phyloP scores from a whole-genome alignment of 2,888 invertebrate species.

The Agonum fuliginosum region DNA sequence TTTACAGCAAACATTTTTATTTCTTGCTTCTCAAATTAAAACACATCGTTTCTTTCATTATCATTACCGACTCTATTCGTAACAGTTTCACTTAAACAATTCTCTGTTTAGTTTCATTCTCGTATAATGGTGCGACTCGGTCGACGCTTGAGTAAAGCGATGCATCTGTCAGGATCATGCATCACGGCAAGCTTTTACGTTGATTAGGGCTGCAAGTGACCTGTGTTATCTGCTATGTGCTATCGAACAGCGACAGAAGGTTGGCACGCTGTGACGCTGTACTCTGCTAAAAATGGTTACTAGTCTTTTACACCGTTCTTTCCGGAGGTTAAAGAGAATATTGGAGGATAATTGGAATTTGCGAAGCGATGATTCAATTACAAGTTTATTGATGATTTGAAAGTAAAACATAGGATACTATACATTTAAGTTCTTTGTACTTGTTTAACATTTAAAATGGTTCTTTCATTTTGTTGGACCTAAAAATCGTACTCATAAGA shows the following conservation, averaged over 20 bases:
- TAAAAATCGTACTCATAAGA: too few relatives aligned
- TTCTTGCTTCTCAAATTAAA: background rate
- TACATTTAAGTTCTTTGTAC: too few relatives aligned
- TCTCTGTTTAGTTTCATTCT: slow-evolving; percentile 1
- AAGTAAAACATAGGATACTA: too few relatives aligned
- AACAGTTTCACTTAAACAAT: slow-evolving; percentile 10
- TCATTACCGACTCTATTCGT: background rate
- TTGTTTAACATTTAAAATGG: too few relatives aligned
- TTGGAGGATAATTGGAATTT: background rate
- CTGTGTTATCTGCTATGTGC: slow-evolving; percentile 15
- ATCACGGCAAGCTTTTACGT: slow-evolving; percentile 45
- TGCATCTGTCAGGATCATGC: slow-evolving; percentile 34
- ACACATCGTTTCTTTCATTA: background rate
- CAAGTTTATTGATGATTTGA: too few relatives aligned
- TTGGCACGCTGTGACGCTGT: too few relatives aligned
- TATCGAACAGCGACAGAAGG: slow-evolving; percentile 5
- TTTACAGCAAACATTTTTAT: background rate
- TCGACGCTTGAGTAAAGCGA: slow-evolving; percentile 1
- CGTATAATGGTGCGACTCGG: slow-evolving; percentile 1
- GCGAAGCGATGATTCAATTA: too few relatives aligned
- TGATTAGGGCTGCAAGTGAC: slow-evolving; percentile 44
- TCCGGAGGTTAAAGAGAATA: background rate
- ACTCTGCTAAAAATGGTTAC: background rate
- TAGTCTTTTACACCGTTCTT: background rate
- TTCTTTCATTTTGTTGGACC: too few relatives aligned